Evolutionary conservation across 2,888 invertebrate genomes (phyloP).

Genomic region (Agriotes lineatus): DNA sequence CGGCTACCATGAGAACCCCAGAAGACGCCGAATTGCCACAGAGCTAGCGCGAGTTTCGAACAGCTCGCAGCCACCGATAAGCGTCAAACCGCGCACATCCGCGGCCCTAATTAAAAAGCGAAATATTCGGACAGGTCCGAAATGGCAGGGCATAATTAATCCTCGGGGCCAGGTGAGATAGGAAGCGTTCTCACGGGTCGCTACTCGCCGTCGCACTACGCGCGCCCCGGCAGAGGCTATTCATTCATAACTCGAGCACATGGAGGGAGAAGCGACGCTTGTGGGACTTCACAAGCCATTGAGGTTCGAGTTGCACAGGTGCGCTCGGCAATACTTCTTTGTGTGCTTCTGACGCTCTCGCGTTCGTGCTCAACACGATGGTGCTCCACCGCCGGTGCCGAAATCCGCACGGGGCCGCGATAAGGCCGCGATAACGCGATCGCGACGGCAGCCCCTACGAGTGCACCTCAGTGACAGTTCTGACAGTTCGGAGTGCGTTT

Average conservation of each 20-base stretch:
- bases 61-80: constrained; percentile 4
- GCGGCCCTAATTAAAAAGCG: constrained; percentile 34
- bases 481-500: not conserved
- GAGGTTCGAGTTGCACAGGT: constrained; percentile 55
- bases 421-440: constrained; percentile 14
- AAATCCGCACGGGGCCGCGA: constrained; percentile 20
- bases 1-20: constrained; percentile 8
- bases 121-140: constrained; percentile 25
- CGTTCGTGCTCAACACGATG: not conserved
- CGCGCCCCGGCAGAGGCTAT: constrained; percentile 64
- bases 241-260: constrained; percentile 67
- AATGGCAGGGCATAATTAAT: constrained; percentile 44
- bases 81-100: constrained; percentile 36
- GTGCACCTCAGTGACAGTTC: not conserved
- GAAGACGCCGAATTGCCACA: constrained; percentile 16
- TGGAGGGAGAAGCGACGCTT: constrained; percentile 58
- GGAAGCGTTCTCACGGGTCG: constrained; percentile 49
- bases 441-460: not conserved
- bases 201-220: constrained; percentile 33
- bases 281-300: constrained; percentile 54
- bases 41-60: not conserved
- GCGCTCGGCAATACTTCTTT: constrained; percentile 49
- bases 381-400: not conserved
- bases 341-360: constrained; percentile 25
- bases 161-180: constrained; percentile 45